Conservation (phyloP, 2,797 vertebrate genomes). For the Ataeniobius toweri region DNA sequence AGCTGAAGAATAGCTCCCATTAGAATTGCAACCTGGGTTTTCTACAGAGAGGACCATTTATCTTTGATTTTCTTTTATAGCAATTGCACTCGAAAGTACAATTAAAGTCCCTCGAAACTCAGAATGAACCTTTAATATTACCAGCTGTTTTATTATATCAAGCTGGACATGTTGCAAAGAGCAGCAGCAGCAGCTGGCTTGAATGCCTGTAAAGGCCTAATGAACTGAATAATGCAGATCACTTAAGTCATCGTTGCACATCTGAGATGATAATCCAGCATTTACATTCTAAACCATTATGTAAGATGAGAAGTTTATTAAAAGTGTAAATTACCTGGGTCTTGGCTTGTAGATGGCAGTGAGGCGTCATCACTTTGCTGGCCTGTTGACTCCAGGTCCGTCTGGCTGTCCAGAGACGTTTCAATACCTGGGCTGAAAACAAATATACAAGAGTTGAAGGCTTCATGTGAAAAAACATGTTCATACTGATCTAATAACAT, state of each 20-base stretch:
- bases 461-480: background rate
- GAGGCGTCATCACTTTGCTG: constrained; percentile 88
- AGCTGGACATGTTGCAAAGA: background rate
- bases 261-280: too few species aligned
- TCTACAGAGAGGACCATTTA: too few species aligned
- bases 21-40: too few species aligned
- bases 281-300: background rate
- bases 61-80: too few species aligned
- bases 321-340: constrained; percentile 81
- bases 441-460: background rate
- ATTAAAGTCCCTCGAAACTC: too few species aligned
- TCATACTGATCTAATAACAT: background rate
- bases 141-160: background rate
- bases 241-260: background rate
- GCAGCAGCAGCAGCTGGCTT: background rate
- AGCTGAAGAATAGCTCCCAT: too few species aligned
- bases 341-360: constrained; percentile 94
- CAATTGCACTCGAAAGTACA: too few species aligned
- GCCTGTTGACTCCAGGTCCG: constrained; percentile 86
- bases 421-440: constrained; percentile 80
- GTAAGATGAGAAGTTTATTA: background rate
- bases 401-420: constrained; percentile 87
- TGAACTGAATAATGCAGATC: background rate
- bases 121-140: background rate
- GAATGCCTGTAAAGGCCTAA: background rate